Percentiles rank a stretch among this genome's conserved stretches.
These are phyloP conservation scores for Temnothorax unifasciatus DNA, from an alignment of 2,888 invertebrate genomes.

Conservation along the genomic window DNA sequence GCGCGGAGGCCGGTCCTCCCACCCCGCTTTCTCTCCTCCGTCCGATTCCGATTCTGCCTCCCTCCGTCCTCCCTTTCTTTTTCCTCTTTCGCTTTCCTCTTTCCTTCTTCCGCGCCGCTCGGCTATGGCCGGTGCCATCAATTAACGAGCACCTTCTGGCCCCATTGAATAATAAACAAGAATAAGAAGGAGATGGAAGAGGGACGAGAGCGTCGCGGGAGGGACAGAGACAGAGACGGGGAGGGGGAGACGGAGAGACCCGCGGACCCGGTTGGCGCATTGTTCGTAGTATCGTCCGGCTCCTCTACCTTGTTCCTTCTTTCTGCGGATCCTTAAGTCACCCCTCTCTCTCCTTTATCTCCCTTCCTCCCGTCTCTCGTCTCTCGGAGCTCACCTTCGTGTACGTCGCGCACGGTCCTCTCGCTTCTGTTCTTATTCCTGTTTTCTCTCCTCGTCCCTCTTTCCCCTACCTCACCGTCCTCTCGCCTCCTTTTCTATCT, in stretches of 20 bases:
- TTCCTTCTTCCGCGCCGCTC: slow-evolving; percentile 66
- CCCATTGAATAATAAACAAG: slow-evolving; percentile 85
- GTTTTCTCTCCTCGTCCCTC: slow-evolving; percentile 46
- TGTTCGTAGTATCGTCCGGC: slow-evolving; percentile 77
- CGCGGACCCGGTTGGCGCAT: slow-evolving; percentile 76
- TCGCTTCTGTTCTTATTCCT: slow-evolving; percentile 56
- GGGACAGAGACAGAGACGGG: slow-evolving; percentile 60
- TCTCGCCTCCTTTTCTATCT: neutral
- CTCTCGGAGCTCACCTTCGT: slow-evolving; percentile 45
- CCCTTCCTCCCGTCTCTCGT: slow-evolving; percentile 48
- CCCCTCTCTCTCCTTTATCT: slow-evolving; percentile 55
- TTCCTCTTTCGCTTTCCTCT: slow-evolving; percentile 31
- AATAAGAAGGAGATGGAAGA: slow-evolving; percentile 74
- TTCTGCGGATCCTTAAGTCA: slow-evolving; percentile 67
- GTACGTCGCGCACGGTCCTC: slow-evolving; percentile 57
- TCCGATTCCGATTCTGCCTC: slow-evolving; percentile 36
- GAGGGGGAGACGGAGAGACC: slow-evolving; percentile 40
- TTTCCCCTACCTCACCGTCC: slow-evolving; percentile 48
- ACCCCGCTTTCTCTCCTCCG: slow-evolving; percentile 29
- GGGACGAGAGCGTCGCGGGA: slow-evolving; percentile 64
- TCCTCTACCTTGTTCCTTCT: slow-evolving; percentile 68
- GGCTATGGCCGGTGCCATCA: slow-evolving; percentile 82
- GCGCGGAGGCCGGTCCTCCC: slow-evolving; percentile 49
- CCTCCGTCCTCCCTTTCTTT: slow-evolving; percentile 30
- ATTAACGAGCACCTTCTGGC: slow-evolving; percentile 84